A percentile compares a stretch with the other conserved stretches of the same genome.
phyloP scores from a whole-genome alignment of 2,888 invertebrate genomes.

The Caenorhabditis angaria region DNA sequence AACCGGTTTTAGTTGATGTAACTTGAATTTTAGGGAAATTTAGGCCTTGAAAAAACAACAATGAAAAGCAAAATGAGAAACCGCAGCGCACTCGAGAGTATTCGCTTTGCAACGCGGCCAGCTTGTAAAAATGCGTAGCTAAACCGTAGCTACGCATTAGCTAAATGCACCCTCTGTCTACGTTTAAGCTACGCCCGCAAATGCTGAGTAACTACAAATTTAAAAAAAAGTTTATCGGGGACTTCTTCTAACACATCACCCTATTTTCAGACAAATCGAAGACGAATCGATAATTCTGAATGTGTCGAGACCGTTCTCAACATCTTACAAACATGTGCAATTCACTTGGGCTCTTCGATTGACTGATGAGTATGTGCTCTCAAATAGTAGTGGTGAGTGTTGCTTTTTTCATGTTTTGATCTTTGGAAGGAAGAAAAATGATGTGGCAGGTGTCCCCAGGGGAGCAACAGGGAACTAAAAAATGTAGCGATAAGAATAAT shows the following conservation, averaged over 20 bases:
- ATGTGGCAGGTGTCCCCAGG: no score
- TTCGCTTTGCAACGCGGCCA: background rate
- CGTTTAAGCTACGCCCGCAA: no score
- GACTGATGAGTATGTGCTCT: constrained; percentile 54
- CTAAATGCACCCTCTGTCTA: no score
- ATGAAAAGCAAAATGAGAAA: no score
- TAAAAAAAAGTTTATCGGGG: background rate
- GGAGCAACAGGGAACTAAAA: no score
- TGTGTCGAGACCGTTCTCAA: constrained; percentile 69
- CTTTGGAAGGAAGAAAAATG: background rate
- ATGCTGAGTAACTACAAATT: background rate
- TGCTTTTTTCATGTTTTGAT: background rate
- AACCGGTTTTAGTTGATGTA: no score
- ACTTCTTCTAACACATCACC: background rate
- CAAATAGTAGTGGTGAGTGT: constrained; percentile 39
- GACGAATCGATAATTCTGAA: constrained; percentile 65
- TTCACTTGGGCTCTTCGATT: constrained; percentile 69
- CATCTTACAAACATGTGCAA: constrained; percentile 69
- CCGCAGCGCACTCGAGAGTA: background rate
- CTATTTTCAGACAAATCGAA: constrained; percentile 60
- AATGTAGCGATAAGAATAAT: no score
- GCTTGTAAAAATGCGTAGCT: background rate
- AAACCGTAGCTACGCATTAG: no score
- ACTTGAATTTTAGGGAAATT: no score
- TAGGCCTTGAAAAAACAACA: no score